Conservation (phyloP, 2,113 vertebrate species). For the Trematomus loennbergii region DNA sequence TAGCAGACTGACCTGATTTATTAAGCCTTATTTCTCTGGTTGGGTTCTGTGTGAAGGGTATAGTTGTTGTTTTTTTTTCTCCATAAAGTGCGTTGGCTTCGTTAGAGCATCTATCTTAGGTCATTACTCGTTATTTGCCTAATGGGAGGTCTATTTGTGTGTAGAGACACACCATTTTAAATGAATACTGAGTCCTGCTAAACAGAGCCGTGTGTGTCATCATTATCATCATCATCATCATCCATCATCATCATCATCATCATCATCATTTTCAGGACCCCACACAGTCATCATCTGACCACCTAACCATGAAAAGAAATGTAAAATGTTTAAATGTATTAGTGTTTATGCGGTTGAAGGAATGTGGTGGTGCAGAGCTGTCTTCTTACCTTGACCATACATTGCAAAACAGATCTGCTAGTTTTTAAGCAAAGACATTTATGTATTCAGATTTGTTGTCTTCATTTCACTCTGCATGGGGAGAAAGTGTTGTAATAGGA, state of each 20-base stretch:
- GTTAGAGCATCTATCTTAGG: neutral
- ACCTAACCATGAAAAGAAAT: neutral
- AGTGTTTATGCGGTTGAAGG: neutral
- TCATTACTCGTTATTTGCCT: neutral
- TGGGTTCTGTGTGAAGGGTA: neutral
- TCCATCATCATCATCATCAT: neutral
- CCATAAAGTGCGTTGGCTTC: neutral
- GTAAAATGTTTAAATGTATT: neutral
- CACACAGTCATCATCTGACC: neutral
- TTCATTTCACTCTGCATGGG: neutral
- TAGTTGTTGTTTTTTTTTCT: neutral
- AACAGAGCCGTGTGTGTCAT: too few species aligned
- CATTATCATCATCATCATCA: neutral
- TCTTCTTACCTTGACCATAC: too few species aligned
- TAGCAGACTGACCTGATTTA: neutral
- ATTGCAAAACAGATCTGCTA: too few species aligned
- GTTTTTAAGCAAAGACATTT: neutral
- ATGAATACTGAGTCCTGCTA: neutral
- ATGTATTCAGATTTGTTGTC: slow-evolving; percentile 27
- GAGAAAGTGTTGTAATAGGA: neutral
- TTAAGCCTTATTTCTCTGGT: neutral
- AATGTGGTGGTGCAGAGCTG: neutral
- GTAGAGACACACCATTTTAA: too few species aligned
- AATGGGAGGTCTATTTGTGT: too few species aligned
- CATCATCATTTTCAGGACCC: neutral